Evolutionary conservation across 2,888 invertebrate species (phyloP), one percentile per base, ranked within the genome.

Genomic region (Dermolepida albohirtum): DNA sequence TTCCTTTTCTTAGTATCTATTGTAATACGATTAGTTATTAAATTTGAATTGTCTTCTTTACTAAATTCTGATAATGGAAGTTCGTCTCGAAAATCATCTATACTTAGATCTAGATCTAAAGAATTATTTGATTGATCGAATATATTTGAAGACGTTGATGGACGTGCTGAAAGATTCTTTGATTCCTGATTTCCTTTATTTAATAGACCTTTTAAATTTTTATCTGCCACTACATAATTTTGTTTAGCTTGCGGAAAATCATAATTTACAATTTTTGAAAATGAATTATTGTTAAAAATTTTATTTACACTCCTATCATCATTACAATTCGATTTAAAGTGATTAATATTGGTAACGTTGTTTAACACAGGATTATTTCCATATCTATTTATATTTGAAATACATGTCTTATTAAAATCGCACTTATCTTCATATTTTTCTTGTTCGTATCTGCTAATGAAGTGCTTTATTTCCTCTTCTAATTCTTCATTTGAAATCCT

Each of bases 71-170:
- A 27, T 29, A 44, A 7, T 10, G 27, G 39, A 11, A 54, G 12
- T 22, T 44, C 47, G 5, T 59, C 44, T 8, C 27, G 22, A 8
- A 59, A 59, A 14, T 59, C 59, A 29, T 47, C 59, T 14, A 59
- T 12, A 12, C 10, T 14, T n/a, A 59, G 14, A 29, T 29, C 44
- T 14, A 59, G 29, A 44, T 59, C 59, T 10, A 10, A 14, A 7
- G 10, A 22, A 44, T 44, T 44, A 11, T 29, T 27, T 8, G 44
- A 8, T 7, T 44, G 12, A 10, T 59, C 59, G 27, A 59, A 44
- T n/a, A 59, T 59, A 12, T 16, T 59, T 29, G n/a, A 44, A 14
- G 10, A 14, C 6, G 12, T 29, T 27, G 6, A 44, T 14, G 27
- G 44, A 44, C 16, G 40, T 39, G 2, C 34, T 5, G 34, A 8